Percentiles rank a stretch among this genome's conserved stretches.
Conservation (phyloP, 2,113 vertebrate genomes). For the Lota lota region DNA sequence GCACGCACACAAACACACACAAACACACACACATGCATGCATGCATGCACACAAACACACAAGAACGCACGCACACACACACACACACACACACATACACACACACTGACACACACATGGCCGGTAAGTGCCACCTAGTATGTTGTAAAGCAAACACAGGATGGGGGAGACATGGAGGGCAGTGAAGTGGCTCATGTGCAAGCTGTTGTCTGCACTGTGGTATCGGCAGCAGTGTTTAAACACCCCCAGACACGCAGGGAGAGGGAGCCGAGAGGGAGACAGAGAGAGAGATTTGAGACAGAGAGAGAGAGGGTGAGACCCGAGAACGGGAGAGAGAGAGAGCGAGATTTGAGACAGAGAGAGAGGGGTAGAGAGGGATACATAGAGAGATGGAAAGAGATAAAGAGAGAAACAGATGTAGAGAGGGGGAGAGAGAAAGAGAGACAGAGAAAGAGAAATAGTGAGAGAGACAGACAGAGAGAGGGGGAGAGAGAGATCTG, state of each 20-base stretch:
- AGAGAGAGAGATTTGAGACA: neutral
- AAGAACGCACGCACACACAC: slow-evolving; percentile 15
- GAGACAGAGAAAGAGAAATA: neutral
- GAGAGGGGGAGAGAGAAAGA: neutral
- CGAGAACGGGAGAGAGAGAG: neutral
- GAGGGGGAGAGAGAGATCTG: no score
- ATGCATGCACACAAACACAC: neutral
- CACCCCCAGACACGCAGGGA: slow-evolving; percentile 33
- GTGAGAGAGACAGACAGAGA: neutral
- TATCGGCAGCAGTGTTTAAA: slow-evolving; percentile 60
- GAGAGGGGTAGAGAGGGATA: slow-evolving; percentile 1
- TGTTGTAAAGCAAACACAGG: slow-evolving; percentile 11
- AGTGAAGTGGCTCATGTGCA: slow-evolving; percentile 66
- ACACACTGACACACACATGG: neutral
- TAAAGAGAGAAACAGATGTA: neutral
- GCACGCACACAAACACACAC: slow-evolving; percentile 28
- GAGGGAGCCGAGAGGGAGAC: slow-evolving; percentile 5
- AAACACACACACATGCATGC: slow-evolving; percentile 2
- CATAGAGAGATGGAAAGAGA: no score
- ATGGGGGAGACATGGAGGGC: slow-evolving; percentile 44
- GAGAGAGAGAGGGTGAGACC: neutral
- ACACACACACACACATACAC: slow-evolving; percentile 18
- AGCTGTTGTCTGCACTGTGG: slow-evolving; percentile 62
- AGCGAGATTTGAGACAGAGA: neutral
- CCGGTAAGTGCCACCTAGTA: no score